Evolutionary conservation across 2,113 vertebrate species (phyloP).

Genomic region (Rynchops niger): DNA sequence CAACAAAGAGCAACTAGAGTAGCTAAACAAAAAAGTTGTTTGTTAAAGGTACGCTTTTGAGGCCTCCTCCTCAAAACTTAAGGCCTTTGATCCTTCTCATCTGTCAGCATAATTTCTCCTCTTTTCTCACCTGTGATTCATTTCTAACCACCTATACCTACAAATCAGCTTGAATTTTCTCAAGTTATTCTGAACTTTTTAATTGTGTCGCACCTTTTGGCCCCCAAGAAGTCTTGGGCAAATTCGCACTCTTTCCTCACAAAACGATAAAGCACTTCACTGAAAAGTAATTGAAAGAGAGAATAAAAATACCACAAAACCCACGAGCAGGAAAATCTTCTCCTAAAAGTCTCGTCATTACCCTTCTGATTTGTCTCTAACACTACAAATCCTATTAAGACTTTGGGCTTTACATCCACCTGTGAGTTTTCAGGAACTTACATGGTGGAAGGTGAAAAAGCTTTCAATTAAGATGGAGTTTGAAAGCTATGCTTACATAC

Average conservation of each 20-base stretch:
- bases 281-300: not conserved
- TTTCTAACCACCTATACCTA: not conserved
- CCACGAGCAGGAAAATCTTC: not conserved
- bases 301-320: not conserved
- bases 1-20: not conserved
- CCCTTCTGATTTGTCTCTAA: not conserved
- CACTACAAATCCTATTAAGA: not conserved
- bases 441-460: not conserved
- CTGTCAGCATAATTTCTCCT: not conserved
- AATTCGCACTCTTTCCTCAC: not conserved
- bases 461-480: not conserved
- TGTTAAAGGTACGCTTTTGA: not conserved
- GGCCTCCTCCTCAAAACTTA: not conserved
- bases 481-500: accelerated
- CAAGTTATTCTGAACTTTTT: not conserved
- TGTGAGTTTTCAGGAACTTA: not conserved
- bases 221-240: not conserved
- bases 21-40: not conserved
- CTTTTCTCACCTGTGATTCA: not conserved
- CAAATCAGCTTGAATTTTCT: not conserved
- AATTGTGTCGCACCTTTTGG: not conserved
- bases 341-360: not conserved
- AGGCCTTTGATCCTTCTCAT: not conserved
- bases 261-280: not conserved
- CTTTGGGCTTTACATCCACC: not conserved